phyloP scores from a whole-genome alignment of 2,888 invertebrate species.

The Calameuta filiformis region DNA sequence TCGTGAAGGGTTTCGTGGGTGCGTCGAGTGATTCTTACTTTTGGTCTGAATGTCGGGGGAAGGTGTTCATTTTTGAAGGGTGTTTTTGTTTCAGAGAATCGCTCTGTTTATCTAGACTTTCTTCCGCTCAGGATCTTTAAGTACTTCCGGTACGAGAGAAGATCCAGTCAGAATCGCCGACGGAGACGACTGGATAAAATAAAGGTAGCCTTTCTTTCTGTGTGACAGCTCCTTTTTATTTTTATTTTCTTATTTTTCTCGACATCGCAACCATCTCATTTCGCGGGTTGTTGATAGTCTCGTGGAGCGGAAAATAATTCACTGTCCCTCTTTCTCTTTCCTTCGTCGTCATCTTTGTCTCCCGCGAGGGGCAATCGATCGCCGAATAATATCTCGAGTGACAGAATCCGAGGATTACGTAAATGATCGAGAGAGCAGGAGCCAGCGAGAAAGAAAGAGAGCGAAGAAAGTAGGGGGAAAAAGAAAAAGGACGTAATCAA shows the following conservation, averaged over 20 bases:
- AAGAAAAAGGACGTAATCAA: slow-evolving; percentile 32
- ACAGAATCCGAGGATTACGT: not conserved
- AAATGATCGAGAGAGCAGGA: not conserved
- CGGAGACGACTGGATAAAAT: not conserved
- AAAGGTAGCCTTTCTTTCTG: not conserved
- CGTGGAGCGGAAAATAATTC: not conserved
- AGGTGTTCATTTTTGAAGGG: not conserved
- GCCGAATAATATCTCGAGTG: not conserved
- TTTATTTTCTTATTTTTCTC: not conserved
- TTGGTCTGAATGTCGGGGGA: not conserved
- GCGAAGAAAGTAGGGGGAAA: slow-evolving; percentile 15
- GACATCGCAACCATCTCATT: not conserved
- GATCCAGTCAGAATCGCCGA: not conserved
- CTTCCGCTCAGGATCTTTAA: not conserved
- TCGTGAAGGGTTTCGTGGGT: not conserved
- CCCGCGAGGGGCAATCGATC: not conserved
- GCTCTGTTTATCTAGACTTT: not conserved
- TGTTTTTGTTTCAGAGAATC: not conserved
- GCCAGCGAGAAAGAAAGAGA: slow-evolving; percentile 9
- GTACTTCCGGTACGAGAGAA: not conserved
- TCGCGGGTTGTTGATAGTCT: not conserved
- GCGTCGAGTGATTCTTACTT: not conserved
- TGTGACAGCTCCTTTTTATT: not conserved
- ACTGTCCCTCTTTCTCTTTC: not conserved
- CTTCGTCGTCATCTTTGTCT: not conserved